Base-by-base conservation (phyloP, 2,797 vertebrate genomes). In the Micropoecilia bifurca region DNA sequence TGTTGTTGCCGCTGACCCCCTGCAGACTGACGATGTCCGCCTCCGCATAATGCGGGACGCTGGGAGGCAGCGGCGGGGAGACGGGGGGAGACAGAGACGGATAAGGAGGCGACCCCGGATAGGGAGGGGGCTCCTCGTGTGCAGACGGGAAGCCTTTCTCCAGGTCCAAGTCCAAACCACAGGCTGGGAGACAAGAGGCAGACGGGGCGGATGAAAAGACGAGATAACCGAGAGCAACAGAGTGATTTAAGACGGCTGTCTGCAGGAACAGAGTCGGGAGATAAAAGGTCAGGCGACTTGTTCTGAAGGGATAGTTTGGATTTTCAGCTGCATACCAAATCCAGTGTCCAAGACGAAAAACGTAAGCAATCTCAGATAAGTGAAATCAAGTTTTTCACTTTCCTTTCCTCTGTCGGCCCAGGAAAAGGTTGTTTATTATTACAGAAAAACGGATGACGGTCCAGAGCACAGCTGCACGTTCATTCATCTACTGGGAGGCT, bases 21-120 rank as follows among this genome's bases (percentile, higher is more conserved):
- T 99, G 97, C 85, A 99, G 95, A 85, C 97, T 97, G 53, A 98
- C 96, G 33, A 99, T 98, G 89, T 99, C 98, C 0, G 98, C 98
- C 91, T 99, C 97, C 0, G 98, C 98, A 1, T 99, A 99, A 55
- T 99, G 97, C 3, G 97, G 97, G 16, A 98, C 97, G 4, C 96
- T 98, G 83, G 95, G 95, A 39, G 95, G 95, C 69, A 94, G 81
- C 0, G 93, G 93, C 18, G 94, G 94, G 6, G 93, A 95, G 68
- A 95, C 91, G 0, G 95, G 93, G 6, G 94, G 94, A 45, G 94
- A 95, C 47, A 94, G 89, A 87, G 95, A 92, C 2, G 95, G 95
- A 83, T 96, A 95, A 28, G 95, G 95, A 36, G 95, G 95, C 18
- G 96, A 94, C 75, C 95, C 96, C 0, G 96, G 96, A 79, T 96